Evolutionary conservation across 2,797 vertebrate species (phyloP).

Genomic region (Brachyalestes nurse): DNA sequence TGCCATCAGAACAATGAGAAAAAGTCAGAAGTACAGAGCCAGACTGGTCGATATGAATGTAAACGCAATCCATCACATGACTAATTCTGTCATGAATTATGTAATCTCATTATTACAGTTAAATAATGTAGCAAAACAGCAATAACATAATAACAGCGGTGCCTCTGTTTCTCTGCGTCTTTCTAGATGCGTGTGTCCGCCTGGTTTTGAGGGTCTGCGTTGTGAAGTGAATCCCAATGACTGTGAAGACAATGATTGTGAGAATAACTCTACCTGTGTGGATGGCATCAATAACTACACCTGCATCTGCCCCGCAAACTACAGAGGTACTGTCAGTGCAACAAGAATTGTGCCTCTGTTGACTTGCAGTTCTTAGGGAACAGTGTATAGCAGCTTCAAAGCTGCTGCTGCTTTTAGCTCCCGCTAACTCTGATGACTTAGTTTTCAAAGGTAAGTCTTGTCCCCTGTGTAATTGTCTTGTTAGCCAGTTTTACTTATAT

Average conservation of each 20-base stretch:
- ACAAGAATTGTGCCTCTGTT: neutral
- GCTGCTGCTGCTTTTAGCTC: neutral
- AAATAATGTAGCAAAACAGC: neutral
- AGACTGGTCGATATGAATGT: neutral
- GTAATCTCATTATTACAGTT: neutral
- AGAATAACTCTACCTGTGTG: constrained; percentile 95
- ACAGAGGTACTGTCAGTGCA: constrained; percentile 76
- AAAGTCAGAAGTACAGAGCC: neutral
- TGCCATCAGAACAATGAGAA: too few relatives aligned
- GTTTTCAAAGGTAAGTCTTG: neutral
- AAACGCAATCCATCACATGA: neutral
- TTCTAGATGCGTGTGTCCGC: constrained; percentile 87
- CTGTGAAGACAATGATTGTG: constrained; percentile 97
- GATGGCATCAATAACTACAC: constrained; percentile 97
- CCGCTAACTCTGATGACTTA: constrained; percentile 1
- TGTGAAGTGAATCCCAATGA: constrained; percentile 95
- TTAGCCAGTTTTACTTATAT: constrained; percentile 32
- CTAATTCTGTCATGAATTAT: too few relatives aligned
- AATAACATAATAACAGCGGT: constrained; percentile 9
- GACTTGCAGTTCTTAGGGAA: neutral
- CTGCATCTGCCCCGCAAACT: constrained; percentile 92
- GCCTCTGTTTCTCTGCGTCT: constrained; percentile 21
- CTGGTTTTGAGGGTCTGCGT: constrained; percentile 89
- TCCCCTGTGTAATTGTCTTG: constrained; percentile 17
- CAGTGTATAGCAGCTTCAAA: neutral